A percentile compares a stretch with the other conserved stretches of the same genome.
Conservation (phyloP, 2,888 invertebrate species). For the Vesta saturnalis region DNA sequence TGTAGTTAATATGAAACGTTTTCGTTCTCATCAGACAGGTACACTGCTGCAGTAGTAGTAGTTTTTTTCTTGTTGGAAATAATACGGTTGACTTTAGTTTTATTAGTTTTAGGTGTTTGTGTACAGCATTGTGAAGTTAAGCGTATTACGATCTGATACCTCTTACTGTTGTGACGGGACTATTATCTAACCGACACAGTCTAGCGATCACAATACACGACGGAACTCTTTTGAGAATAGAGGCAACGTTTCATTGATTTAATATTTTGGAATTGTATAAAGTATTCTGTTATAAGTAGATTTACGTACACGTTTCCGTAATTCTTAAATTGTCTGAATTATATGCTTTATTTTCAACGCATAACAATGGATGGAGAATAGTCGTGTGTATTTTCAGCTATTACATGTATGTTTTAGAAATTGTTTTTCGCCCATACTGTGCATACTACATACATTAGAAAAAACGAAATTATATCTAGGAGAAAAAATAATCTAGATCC, state of each 20-base stretch:
- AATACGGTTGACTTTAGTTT: slow-evolving; percentile 2
- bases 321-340: neutral
- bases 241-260: slow-evolving; percentile 40
- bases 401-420: too few species aligned
- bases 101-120: slow-evolving; percentile 14
- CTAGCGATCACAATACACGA: slow-evolving; percentile 41
- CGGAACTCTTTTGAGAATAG: slow-evolving; percentile 38
- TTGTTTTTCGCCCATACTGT: too few species aligned
- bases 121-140: slow-evolving; percentile 31
- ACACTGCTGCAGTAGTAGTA: slow-evolving; percentile 14
- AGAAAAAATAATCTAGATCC: too few species aligned
- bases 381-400: too few species aligned
- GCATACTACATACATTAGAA: too few species aligned
- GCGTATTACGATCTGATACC: slow-evolving; percentile 33
- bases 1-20: slow-evolving; percentile 22
- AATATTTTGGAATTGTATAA: slow-evolving; percentile 24
- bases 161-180: slow-evolving; percentile 27
- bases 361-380: too few species aligned
- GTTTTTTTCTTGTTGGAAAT: slow-evolving; percentile 18
- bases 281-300: neutral
- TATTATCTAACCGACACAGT: slow-evolving; percentile 41
- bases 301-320: slow-evolving; percentile 2
- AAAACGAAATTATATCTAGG: too few species aligned
- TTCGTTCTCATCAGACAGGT: slow-evolving; percentile 29
- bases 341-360: too few species aligned